Evolutionary conservation across 2,888 invertebrate genomes (phyloP).

Genomic region (Cantharis flavilabris): DNA sequence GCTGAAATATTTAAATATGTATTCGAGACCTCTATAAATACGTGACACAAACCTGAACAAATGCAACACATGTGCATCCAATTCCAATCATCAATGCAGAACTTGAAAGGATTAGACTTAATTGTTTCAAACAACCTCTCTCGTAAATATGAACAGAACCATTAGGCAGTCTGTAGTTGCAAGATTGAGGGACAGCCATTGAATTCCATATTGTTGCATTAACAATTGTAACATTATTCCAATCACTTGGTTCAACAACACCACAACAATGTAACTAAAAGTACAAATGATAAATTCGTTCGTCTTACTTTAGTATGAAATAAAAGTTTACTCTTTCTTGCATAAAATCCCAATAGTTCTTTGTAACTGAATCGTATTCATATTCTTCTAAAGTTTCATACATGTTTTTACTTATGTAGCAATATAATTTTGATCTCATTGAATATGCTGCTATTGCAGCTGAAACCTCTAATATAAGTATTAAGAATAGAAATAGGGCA

Average conservation of each 20-base stretch:
- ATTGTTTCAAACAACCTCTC: slow-evolving; percentile 65
- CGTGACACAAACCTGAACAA: slow-evolving; percentile 67
- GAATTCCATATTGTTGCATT: neutral
- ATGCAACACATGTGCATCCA: slow-evolving; percentile 78
- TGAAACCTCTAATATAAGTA: slow-evolving; percentile 65
- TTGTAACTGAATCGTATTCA: slow-evolving; percentile 43
- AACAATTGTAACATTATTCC: slow-evolving; percentile 35
- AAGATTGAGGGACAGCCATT: slow-evolving; percentile 24
- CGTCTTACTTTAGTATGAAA: neutral
- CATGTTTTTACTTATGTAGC: slow-evolving; percentile 56
- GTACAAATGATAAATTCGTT: neutral
- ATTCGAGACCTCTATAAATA: neutral
- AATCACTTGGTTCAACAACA: slow-evolving; percentile 47
- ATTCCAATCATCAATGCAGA: slow-evolving; percentile 74
- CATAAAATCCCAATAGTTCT: slow-evolving; percentile 61
- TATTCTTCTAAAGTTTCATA: slow-evolving; percentile 57
- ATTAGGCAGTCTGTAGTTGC: slow-evolving; percentile 8
- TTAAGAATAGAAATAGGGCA: slow-evolving; percentile 58
- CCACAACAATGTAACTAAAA: slow-evolving; percentile 55
- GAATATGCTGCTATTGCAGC: slow-evolving; percentile 63
- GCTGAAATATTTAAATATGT: slow-evolving; percentile 57
- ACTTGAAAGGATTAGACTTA: slow-evolving; percentile 67
- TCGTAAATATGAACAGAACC: slow-evolving; percentile 33
- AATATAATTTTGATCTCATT: slow-evolving; percentile 54
- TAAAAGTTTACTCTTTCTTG: slow-evolving; percentile 60